These are phyloP conservation scores for Vimba vimba DNA, from an alignment of 2,113 vertebrate genomes.

Conservation along the genomic window DNA sequence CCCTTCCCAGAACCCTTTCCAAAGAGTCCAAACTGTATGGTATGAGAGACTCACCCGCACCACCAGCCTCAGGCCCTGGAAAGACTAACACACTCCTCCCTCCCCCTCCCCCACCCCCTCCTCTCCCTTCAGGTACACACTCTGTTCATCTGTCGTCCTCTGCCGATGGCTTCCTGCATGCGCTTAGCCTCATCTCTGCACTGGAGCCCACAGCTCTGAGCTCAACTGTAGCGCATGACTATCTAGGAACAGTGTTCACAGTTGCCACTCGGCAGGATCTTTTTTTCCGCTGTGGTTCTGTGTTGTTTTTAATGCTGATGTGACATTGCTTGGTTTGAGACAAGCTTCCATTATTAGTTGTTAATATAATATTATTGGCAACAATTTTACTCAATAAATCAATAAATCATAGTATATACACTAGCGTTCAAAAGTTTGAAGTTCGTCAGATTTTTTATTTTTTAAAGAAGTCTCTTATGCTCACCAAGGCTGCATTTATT, in stretches of 20 bases:
- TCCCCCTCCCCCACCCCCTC: slow-evolving; percentile 93
- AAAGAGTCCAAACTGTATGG: slow-evolving; percentile 99
- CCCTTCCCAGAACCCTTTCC: slow-evolving; percentile 93
- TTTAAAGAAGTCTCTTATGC: too few relatives aligned
- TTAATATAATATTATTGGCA: neutral
- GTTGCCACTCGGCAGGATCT: neutral
- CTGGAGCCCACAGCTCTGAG: slow-evolving; percentile 15
- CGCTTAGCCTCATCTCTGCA: slow-evolving; percentile 27
- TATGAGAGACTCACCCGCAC: slow-evolving; percentile 90
- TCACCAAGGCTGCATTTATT: too few relatives aligned
- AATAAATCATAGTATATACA: neutral
- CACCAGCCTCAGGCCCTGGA: slow-evolving; percentile 84
- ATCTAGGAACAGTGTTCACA: neutral
- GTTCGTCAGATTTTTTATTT: too few relatives aligned
- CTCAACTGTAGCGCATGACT: slow-evolving; percentile 16
- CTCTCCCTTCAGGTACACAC: slow-evolving; percentile 92
- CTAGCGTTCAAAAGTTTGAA: too few relatives aligned
- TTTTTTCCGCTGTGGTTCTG: neutral
- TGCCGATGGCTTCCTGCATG: slow-evolving; percentile 63
- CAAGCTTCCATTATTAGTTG: neutral
- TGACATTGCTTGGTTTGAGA: neutral
- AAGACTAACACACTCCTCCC: slow-evolving; percentile 94
- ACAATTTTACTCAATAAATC: neutral
- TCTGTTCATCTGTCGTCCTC: slow-evolving; percentile 56
- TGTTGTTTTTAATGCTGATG: neutral